phyloP scores from a whole-genome alignment of 2,888 invertebrate genomes.

The Leptopilina syphax region DNA sequence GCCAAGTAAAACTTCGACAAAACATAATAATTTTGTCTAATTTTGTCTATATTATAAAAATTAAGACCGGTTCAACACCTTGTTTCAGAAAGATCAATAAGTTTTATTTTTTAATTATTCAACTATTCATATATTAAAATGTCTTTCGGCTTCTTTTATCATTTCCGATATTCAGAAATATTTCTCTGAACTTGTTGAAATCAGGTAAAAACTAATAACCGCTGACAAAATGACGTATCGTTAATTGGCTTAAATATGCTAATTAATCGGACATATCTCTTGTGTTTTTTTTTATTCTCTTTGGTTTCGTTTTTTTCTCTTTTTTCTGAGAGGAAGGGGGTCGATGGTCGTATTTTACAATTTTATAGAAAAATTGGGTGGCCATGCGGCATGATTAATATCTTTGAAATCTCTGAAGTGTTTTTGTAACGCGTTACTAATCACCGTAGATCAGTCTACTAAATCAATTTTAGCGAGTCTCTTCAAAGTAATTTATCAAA shows the following conservation, averaged over 20 bases:
- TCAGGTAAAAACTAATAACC: constrained; percentile 38
- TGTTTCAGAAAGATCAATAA: constrained; percentile 13
- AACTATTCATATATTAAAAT: constrained; percentile 26
- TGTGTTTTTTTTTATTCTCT: not conserved
- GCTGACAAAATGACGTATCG: constrained; percentile 40
- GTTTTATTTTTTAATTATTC: constrained; percentile 23
- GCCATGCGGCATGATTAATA: constrained; percentile 33
- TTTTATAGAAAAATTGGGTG: constrained; percentile 33
- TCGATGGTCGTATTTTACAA: not conserved
- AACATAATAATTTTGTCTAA: too few species aligned
- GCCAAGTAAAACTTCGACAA: too few species aligned
- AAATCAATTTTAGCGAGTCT: constrained; percentile 19
- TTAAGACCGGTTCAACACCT: constrained; percentile 22
- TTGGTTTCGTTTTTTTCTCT: not conserved
- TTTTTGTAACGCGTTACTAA: constrained; percentile 38
- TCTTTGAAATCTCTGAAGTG: constrained; percentile 18
- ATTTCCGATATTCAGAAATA: constrained; percentile 5
- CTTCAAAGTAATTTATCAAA: constrained; percentile 19
- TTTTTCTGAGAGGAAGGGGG: not conserved
- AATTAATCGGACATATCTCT: constrained; percentile 19
- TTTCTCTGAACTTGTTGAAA: constrained; percentile 33
- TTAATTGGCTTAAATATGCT: constrained; percentile 30
- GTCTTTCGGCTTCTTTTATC: constrained; percentile 36
- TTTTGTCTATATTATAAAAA: not conserved
- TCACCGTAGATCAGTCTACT: constrained; percentile 34